Conservation (phyloP, 1,140 invertebrate species). For the Leptinotarsa undecemlineata region DNA sequence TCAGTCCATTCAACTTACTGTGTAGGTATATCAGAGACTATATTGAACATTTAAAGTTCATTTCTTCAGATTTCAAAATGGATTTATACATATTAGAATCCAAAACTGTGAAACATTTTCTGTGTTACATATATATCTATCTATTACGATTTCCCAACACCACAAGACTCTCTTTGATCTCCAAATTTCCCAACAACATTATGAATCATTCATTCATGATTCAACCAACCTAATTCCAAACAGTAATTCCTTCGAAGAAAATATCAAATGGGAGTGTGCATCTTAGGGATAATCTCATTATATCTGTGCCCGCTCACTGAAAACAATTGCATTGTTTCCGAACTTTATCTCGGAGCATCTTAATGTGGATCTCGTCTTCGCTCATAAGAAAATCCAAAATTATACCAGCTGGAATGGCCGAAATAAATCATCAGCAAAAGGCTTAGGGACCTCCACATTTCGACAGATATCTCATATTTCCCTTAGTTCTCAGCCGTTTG, state of each 20-base stretch:
- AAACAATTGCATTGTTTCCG: not conserved
- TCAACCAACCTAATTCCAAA: too few species aligned
- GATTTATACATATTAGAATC: too few species aligned
- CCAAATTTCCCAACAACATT: too few species aligned
- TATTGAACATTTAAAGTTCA: too few species aligned
- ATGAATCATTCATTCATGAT: too few species aligned
- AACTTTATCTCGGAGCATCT: constrained; percentile 5
- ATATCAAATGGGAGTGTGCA: not conserved
- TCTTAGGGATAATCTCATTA: not conserved
- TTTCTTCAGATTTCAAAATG: too few species aligned
- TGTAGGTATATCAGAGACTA: too few species aligned
- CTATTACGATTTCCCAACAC: too few species aligned
- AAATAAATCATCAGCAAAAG: constrained; percentile 19
- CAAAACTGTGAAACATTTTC: too few species aligned
- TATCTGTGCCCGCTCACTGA: not conserved
- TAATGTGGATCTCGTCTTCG: constrained; percentile 28
- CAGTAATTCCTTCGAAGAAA: not conserved
- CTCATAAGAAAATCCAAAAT: constrained; percentile 27
- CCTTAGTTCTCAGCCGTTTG: constrained; percentile 41
- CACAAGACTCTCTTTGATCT: too few species aligned
- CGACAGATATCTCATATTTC: constrained; percentile 44
- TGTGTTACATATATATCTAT: too few species aligned
- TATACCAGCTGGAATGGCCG: constrained; percentile 29
- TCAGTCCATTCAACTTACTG: too few species aligned
- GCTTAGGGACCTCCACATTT: constrained; percentile 42